Conservation (phyloP, 2,113 vertebrate species). For the Cololabis saira region DNA sequence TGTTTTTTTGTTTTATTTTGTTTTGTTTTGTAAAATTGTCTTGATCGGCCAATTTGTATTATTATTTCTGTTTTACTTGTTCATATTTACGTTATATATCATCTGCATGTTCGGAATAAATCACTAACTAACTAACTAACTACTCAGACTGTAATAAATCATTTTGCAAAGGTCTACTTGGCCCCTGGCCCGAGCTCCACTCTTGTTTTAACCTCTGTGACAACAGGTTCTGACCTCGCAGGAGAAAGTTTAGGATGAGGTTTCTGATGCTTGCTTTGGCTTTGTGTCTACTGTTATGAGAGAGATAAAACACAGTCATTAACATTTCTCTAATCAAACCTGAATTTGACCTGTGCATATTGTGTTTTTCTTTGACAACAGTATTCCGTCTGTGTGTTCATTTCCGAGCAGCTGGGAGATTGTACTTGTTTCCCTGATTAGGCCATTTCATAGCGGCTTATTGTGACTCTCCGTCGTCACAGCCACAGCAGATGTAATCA, state of each 20-base stretch:
- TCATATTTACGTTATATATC: no score
- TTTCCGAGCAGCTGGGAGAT: slow-evolving; percentile 23
- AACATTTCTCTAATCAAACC: slow-evolving; percentile 33
- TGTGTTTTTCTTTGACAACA: slow-evolving; percentile 7
- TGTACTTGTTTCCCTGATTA: slow-evolving; percentile 44
- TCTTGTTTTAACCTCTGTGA: slow-evolving; percentile 39
- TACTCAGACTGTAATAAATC: slow-evolving; percentile 79
- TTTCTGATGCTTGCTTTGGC: slow-evolving; percentile 1
- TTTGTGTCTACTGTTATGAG: not conserved
- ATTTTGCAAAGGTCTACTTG: slow-evolving; percentile 51
- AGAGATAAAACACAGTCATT: not conserved
- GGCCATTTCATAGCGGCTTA: slow-evolving; percentile 53
- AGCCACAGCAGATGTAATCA: slow-evolving; percentile 69
- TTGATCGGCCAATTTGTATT: no score
- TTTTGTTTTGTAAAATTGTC: no score
- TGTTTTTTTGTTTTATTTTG: no score
- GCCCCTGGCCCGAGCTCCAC: slow-evolving; percentile 40
- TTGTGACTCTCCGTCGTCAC: slow-evolving; percentile 65
- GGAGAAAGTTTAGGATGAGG: slow-evolving; percentile 5
- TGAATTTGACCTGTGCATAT: slow-evolving; percentile 22
- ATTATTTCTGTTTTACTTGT: no score
- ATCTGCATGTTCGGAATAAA: no score
- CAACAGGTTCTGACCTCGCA: slow-evolving; percentile 20
- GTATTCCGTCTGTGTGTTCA: not conserved
- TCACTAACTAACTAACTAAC: no score